These are phyloP conservation scores for Rhegmatorhina hoffmannsi DNA, from an alignment of 2,113 vertebrate genomes.

Conservation along the genomic window DNA sequence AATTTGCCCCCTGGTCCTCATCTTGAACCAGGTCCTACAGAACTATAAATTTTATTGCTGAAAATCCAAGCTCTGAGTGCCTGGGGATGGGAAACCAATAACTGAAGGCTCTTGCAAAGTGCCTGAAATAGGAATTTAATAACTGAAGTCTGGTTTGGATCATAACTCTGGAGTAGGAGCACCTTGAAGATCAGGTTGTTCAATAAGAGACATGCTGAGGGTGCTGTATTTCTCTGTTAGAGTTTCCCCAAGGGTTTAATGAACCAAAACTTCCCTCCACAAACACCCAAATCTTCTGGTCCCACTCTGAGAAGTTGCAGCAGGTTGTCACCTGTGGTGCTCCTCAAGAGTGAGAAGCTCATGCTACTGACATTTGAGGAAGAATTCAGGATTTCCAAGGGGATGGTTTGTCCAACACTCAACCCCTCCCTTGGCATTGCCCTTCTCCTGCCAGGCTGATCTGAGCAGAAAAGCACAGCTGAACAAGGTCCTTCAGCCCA, in stretches of 20 bases:
- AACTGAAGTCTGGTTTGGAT: not conserved
- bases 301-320: not conserved
- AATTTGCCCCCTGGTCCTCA: not conserved
- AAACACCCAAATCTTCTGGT: not conserved
- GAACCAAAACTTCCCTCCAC: not conserved
- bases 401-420: not conserved
- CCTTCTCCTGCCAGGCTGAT: not conserved
- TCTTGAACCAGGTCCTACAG: not conserved
- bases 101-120: not conserved
- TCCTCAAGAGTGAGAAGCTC: not conserved
- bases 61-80: not conserved
- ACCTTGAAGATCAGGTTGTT: not conserved
- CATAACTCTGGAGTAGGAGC: not conserved
- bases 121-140: slow-evolving; percentile 1
- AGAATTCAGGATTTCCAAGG: not conserved
- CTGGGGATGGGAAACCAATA: not conserved
- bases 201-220: not conserved
- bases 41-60: not conserved
- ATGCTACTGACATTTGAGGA: not conserved
- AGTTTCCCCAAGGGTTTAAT: not conserved
- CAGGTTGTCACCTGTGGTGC: not conserved
- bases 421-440: not conserved
- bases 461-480: not conserved
- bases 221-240: not conserved
- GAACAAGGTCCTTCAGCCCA: not conserved